Evolutionary conservation across 1,140 invertebrate species (phyloP).

Genomic region (Oppia nitens): DNA sequence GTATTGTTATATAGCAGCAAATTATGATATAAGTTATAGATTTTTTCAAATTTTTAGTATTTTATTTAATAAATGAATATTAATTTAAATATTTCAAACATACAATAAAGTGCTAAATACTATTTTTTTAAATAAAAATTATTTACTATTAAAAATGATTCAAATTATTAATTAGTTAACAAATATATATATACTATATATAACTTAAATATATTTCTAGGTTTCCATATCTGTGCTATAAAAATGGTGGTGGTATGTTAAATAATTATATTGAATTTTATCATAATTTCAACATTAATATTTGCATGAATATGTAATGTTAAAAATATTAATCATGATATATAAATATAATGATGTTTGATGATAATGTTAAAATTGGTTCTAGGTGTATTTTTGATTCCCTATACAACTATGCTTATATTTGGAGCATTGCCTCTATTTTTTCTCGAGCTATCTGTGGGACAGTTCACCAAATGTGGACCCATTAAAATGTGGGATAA

Average conservation of each 20-base stretch:
- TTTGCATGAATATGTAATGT: neutral
- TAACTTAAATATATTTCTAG: too few relatives aligned
- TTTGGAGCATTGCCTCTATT: conserved; percentile 40
- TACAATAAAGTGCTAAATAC: too few relatives aligned
- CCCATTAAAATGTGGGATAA: conserved; percentile 33
- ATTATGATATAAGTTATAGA: too few relatives aligned
- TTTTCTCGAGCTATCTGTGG: conserved; percentile 40
- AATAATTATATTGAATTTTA: neutral
- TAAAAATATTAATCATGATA: neutral
- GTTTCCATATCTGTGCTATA: conserved; percentile 64
- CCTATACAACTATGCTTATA: conserved; percentile 38
- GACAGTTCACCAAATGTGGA: conserved; percentile 29
- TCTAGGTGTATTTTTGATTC: conserved; percentile 42
- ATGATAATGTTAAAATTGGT: neutral
- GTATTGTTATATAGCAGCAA: too few relatives aligned
- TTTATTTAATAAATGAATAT: too few relatives aligned
- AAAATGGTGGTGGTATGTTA: conserved; percentile 49
- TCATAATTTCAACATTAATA: neutral
- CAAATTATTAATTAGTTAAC: too few relatives aligned
- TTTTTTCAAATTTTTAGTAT: too few relatives aligned
- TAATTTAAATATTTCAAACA: too few relatives aligned
- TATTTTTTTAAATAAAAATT: too few relatives aligned
- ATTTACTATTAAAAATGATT: too few relatives aligned
- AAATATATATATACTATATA: too few relatives aligned
- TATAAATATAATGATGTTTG: neutral